Evolutionary conservation across 1,140 invertebrate genomes (phyloP).

Genomic region (Caenorhabditis inopinata): DNA sequence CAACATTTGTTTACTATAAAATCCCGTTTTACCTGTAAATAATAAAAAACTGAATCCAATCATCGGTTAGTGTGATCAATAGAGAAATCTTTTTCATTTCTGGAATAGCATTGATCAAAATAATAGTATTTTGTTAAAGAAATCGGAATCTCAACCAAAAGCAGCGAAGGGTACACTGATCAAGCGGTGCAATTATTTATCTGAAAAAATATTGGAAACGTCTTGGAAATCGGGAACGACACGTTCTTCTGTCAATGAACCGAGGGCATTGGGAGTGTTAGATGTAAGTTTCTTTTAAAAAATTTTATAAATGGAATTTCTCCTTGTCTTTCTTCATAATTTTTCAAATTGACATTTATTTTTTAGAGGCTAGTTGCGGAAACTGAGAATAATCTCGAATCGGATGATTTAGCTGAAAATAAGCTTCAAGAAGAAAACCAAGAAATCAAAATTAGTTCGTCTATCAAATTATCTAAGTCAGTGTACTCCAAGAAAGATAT

Average conservation of each 20-base stretch:
- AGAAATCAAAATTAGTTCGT: background rate
- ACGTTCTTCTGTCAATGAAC: background rate
- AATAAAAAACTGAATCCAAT: too few relatives aligned
- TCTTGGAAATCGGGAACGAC: background rate
- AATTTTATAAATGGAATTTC: too few relatives aligned
- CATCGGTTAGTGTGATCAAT: too few relatives aligned
- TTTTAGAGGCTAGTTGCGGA: slow-evolving; percentile 34
- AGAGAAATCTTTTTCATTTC: too few relatives aligned
- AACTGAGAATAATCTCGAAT: slow-evolving; percentile 27
- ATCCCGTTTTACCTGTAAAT: too few relatives aligned
- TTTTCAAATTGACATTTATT: background rate
- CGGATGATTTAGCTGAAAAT: background rate
- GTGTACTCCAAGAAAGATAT: background rate
- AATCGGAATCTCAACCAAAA: slow-evolving; percentile 6
- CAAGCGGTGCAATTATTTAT: slow-evolving; percentile 63
- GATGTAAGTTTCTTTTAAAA: too few relatives aligned
- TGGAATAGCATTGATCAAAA: too few relatives aligned
- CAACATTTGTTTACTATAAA: too few relatives aligned
- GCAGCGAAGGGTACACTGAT: slow-evolving; percentile 50
- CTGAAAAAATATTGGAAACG: slow-evolving; percentile 56
- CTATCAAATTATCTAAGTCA: background rate
- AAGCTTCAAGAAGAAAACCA: slow-evolving; percentile 15
- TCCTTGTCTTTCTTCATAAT: too few relatives aligned
- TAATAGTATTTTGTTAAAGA: slow-evolving; percentile 5
- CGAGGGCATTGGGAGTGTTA: slow-evolving; percentile 12